Evolutionary conservation across 2,797 vertebrate genomes (phyloP), one percentile per base, ranked within the genome.

Genomic region (Poecilia gillii): DNA sequence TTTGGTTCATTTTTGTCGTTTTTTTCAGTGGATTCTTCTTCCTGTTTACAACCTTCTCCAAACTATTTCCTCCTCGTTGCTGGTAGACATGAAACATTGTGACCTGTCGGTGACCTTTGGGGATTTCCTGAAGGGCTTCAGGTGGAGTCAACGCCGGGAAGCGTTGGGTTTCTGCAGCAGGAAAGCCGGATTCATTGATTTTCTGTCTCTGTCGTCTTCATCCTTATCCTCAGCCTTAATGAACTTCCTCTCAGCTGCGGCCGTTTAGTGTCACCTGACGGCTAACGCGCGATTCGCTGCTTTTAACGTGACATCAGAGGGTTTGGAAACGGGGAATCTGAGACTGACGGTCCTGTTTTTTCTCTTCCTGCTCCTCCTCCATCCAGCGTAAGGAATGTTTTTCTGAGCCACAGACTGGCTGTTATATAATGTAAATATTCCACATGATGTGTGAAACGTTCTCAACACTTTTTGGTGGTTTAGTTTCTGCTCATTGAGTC

Each of bases 351-450:
- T 47, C 71, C 0, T 46, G 16, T 25, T 71, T 28, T 51, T 53
- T 33, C n/a, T 72, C 43, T 18, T 72, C n/a, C 13, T 55, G 6
- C 74, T 62, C 74, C 57, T 64, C 73, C 25, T 31, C 57, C n/a
- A 25, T 82, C 80, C 74, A 64, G 84, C 1, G 13, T 14, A 57
- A 57, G 28, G 41, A 55, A 41, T 57, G 31, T n/a, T 57, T 57
- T 41, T 53, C 33, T 28, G 25, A 75, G n/a, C n/a, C 55, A n/a
- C 64, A 11, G 36, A 41, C 64, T 43, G 64, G 33, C 46, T 53
- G 75, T 43, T 43, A 62, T 39, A 41, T 72, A 39, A 41, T 51
- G 46, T 18, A 68, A 68, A 76, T 68, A 20, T 41, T 70, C 62
- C 75, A 70, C 57, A 45, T 47, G 43, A 46, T 33, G 28, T 39